These are phyloP conservation scores for Phyllostomus discolor DNA, from an alignment of 2,113 vertebrate species.

Conservation along the genomic window DNA sequence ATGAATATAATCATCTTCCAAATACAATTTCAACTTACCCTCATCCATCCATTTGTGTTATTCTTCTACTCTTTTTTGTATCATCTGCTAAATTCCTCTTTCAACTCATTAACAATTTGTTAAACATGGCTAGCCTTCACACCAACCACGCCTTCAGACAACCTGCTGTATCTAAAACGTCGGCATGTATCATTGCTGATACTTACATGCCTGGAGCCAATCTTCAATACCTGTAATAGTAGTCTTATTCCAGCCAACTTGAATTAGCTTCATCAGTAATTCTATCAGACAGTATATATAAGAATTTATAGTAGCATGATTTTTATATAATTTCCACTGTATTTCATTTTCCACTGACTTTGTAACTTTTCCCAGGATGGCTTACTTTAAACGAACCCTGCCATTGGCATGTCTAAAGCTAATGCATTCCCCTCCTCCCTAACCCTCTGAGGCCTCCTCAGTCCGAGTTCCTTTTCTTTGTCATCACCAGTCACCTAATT, in stretches of 20 bases:
- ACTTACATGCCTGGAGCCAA: background rate
- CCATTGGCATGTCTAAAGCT: background rate
- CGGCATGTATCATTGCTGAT: background rate
- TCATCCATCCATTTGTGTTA: background rate
- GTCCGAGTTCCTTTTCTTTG: background rate
- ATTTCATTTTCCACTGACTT: conserved; percentile 19
- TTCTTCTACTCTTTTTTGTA: background rate
- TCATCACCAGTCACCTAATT: background rate
- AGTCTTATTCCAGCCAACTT: conserved; percentile 9
- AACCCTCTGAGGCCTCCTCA: background rate
- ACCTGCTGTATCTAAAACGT: background rate
- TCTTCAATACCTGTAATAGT: background rate
- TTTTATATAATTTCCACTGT: background rate
- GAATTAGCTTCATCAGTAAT: conserved; percentile 21
- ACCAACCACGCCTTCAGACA: background rate
- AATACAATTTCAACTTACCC: conserved; percentile 13
- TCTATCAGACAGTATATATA: conserved; percentile 3
- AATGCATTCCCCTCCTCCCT: background rate
- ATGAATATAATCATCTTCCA: background rate
- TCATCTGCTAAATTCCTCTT: conserved; percentile 19
- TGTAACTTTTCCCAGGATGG: background rate
- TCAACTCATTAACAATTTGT: conserved; percentile 16
- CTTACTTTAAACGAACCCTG: conserved; percentile 24
- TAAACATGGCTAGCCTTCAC: background rate
- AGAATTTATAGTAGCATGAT: background rate